These are phyloP conservation scores for Antitype chi DNA, from an alignment of 2,888 invertebrate genomes.

Conservation along the genomic window DNA sequence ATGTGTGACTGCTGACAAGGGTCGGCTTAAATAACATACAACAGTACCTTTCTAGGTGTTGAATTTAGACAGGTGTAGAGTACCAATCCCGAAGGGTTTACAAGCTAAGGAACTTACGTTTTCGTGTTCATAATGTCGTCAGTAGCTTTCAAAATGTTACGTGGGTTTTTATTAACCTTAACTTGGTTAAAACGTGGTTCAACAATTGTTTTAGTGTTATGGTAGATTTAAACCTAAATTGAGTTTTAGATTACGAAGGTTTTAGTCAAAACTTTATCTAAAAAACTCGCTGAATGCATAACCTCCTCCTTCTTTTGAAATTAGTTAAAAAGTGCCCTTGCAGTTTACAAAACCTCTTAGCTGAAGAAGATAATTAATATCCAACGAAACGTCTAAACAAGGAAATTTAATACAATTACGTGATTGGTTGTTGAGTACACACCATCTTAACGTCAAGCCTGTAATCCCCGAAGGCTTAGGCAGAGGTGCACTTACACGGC, in stretches of 20 bases:
- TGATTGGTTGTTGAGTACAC: slow-evolving; percentile 9
- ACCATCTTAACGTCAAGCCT: not conserved
- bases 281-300: too few species aligned
- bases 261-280: too few species aligned
- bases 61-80: slow-evolving; percentile 1
- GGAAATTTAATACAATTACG: not conserved
- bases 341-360: not conserved
- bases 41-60: slow-evolving; percentile 1
- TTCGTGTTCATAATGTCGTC: not conserved
- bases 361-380: not conserved
- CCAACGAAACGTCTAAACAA: not conserved
- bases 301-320: not conserved
- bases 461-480: not conserved
- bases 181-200: too few species aligned
- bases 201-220: too few species aligned
- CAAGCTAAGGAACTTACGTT: not conserved
- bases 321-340: not conserved
- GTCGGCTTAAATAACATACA: slow-evolving; percentile 16
- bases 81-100: slow-evolving; percentile 22
- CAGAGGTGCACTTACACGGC: not conserved
- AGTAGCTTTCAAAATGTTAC: not conserved
- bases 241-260: too few species aligned
- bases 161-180: not conserved
- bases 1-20: slow-evolving; percentile 7
- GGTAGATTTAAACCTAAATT: too few species aligned